Percentiles rank a stretch among this genome's conserved stretches.
Evolutionary conservation across 2,888 invertebrate genomes (phyloP).

Genomic region (Diaphora mendica): DNA sequence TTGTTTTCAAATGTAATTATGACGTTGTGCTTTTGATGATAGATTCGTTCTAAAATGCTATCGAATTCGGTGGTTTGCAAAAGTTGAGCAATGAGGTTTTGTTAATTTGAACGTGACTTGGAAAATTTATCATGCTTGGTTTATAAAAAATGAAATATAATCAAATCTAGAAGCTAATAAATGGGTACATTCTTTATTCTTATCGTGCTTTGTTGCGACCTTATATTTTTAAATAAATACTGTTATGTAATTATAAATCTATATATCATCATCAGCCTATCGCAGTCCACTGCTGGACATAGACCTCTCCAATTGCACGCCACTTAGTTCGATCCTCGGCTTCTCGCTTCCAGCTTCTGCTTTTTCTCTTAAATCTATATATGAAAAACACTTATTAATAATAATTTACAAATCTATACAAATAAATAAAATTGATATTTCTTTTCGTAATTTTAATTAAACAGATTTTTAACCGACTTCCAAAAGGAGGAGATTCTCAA

Average conservation of each 20-base stretch:
- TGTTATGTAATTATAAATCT: too few relatives aligned
- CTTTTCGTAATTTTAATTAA: too few relatives aligned
- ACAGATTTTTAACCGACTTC: too few relatives aligned
- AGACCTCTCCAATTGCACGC: too few relatives aligned
- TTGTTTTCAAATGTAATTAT: background rate
- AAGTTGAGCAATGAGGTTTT: constrained; percentile 22
- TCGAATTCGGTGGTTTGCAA: constrained; percentile 27
- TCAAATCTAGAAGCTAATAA: background rate
- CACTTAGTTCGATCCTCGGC: too few relatives aligned
- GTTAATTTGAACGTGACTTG: constrained; percentile 23
- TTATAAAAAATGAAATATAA: background rate
- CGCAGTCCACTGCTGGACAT: too few relatives aligned
- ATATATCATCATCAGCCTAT: too few relatives aligned
- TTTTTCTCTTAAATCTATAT: background rate
- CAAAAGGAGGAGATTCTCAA: too few relatives aligned
- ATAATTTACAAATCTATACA: background rate
- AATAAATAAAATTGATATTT: too few relatives aligned
- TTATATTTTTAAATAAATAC: background rate
- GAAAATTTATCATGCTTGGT: constrained; percentile 4
- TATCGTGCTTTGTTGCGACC: background rate
- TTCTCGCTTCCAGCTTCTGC: too few relatives aligned
- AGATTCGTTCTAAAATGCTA: constrained; percentile 35
- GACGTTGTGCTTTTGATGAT: constrained; percentile 27
- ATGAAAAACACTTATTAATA: background rate
- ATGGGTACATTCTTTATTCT: background rate